A percentile compares a stretch with the other conserved stretches of the same genome.
Evolutionary conservation across 2,113 vertebrate genomes (phyloP).

Genomic region (Platichthys flesus): DNA sequence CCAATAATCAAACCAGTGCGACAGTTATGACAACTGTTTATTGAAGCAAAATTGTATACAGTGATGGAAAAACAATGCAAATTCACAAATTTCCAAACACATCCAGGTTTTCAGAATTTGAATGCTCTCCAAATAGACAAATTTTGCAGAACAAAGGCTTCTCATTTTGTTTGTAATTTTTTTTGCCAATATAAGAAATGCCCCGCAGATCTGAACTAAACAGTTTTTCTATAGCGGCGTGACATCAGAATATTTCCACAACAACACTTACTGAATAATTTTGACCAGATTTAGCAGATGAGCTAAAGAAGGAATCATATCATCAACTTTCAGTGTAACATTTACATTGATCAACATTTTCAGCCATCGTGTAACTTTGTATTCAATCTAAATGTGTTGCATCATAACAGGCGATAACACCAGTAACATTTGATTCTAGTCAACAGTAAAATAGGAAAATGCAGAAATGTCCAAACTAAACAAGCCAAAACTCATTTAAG

Average conservation of each 20-base stretch:
- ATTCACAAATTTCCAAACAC: slow-evolving; percentile 5
- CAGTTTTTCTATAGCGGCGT: neutral
- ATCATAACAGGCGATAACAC: slow-evolving; percentile 6
- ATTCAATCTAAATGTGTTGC: neutral
- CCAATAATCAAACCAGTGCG: neutral
- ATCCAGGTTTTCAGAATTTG: neutral
- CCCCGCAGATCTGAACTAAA: neutral
- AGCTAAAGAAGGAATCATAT: neutral
- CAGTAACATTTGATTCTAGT: slow-evolving; percentile 47
- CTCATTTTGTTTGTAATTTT: no score
- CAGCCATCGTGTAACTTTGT: neutral
- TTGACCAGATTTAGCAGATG: neutral
- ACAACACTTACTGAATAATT: neutral
- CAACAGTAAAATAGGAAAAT: neutral
- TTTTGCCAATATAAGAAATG: no score
- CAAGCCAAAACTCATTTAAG: slow-evolving; percentile 15
- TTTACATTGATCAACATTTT: neutral
- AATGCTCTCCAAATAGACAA: neutral
- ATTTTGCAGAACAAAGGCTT: neutral
- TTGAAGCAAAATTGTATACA: slow-evolving; percentile 58
- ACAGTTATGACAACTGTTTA: slow-evolving; percentile 58
- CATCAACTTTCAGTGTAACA: neutral
- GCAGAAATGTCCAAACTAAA: slow-evolving; percentile 16
- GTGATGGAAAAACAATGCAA: neutral
- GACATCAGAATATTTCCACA: neutral